These are phyloP conservation scores for Odontocerum albicorne DNA, from an alignment of 2,888 invertebrate species.

Conservation along the genomic window DNA sequence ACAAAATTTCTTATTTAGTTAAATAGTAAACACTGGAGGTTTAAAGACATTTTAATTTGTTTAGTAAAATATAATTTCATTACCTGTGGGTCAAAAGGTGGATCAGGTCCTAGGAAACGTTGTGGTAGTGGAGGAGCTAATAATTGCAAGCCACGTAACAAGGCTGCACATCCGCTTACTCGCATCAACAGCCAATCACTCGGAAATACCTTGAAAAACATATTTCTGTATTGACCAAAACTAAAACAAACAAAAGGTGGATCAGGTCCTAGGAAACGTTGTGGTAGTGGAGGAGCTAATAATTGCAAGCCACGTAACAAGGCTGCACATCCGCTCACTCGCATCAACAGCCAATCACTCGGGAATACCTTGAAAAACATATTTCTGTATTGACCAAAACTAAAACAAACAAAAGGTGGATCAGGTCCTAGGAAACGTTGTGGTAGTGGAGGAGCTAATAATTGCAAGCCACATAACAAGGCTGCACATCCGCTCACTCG, in stretches of 20 bases:
- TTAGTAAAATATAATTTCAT: too few relatives aligned
- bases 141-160: constrained; percentile 83
- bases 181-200: constrained; percentile 90
- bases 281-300: constrained; percentile 83
- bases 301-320: constrained; percentile 84
- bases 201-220: constrained; percentile 70
- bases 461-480: constrained; percentile 80
- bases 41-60: too few relatives aligned
- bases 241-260: constrained; percentile 79
- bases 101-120: constrained; percentile 73
- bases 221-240: too few relatives aligned
- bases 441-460: constrained; percentile 84
- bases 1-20: too few relatives aligned
- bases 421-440: constrained; percentile 76
- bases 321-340: constrained; percentile 85
- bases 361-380: constrained; percentile 72
- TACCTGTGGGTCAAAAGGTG: constrained; percentile 63
- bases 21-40: too few relatives aligned
- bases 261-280: constrained; percentile 74
- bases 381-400: too few relatives aligned
- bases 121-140: constrained; percentile 85
- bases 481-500: constrained; percentile 87
- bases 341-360: constrained; percentile 87
- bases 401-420: constrained; percentile 76
- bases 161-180: constrained; percentile 84